These are phyloP conservation scores for Malurus cyaneus DNA, from an alignment of 2,113 vertebrate species.

Conservation along the genomic window DNA sequence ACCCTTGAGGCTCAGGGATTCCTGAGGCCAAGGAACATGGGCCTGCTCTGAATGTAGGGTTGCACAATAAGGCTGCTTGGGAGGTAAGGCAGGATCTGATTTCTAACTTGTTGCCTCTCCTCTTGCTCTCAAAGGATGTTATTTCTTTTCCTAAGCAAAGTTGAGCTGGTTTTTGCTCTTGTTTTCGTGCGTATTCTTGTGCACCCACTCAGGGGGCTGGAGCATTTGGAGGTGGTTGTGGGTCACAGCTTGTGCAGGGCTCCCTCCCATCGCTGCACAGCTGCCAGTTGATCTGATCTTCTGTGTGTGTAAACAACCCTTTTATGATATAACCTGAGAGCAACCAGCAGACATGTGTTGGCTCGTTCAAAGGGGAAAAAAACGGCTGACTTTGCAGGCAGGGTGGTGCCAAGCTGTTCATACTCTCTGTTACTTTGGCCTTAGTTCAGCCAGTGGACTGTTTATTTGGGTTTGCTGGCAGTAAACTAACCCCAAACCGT, in stretches of 20 bases:
- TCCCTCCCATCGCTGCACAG: background rate
- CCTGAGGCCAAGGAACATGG: background rate
- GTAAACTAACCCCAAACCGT: background rate
- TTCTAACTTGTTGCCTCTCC: background rate
- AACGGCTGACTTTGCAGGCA: slow-evolving; percentile 10
- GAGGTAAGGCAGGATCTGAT: background rate
- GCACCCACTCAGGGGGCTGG: accelerated
- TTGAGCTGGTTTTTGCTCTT: background rate
- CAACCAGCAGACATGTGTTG: background rate
- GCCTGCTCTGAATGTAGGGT: background rate
- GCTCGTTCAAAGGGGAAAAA: background rate
- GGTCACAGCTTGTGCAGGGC: background rate
- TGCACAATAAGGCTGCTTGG: background rate
- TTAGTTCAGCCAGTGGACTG: background rate
- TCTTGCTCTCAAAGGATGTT: background rate
- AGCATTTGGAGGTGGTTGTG: background rate
- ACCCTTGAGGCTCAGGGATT: background rate
- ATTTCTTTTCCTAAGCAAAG: background rate
- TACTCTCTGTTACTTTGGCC: background rate
- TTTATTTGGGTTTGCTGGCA: slow-evolving; percentile 39
- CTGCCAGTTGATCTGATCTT: background rate
- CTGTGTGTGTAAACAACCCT: slow-evolving; percentile 8
- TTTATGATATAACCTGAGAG: background rate
- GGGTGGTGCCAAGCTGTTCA: background rate
- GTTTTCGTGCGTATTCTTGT: accelerated